A percentile compares a stretch with the other conserved stretches of the same genome.
Evolutionary conservation across 2,888 invertebrate species (phyloP).

Genomic region (Cecidostiba fungosa): DNA sequence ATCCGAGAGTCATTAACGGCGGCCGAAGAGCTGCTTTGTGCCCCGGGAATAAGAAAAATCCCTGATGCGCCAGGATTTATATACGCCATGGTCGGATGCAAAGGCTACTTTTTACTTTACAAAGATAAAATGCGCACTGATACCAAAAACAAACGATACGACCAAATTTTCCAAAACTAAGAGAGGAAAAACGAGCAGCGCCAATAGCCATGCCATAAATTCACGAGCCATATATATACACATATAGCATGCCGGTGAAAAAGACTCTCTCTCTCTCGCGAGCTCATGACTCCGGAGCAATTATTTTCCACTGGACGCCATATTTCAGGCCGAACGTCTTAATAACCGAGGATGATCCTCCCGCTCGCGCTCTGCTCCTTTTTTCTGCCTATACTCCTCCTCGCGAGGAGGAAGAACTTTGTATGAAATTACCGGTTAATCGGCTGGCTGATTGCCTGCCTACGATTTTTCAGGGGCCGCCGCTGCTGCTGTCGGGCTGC

Average conservation of each 20-base stretch:
- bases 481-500: slow-evolving; percentile 3
- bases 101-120: background rate
- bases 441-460: slow-evolving; percentile 62
- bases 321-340: slow-evolving; percentile 77
- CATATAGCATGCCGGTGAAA: slow-evolving; percentile 41
- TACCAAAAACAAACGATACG: background rate
- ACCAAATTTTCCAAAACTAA: background rate
- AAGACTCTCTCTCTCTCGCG: background rate
- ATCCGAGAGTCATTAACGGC: slow-evolving; percentile 74
- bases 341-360: slow-evolving; percentile 73
- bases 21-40: slow-evolving; percentile 61
- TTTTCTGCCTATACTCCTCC: background rate
- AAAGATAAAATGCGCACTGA: background rate
- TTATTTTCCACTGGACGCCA: slow-evolving; percentile 76
- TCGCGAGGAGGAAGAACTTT: slow-evolving; percentile 53
- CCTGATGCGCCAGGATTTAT: background rate
- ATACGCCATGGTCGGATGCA: background rate
- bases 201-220: slow-evolving; percentile 73
- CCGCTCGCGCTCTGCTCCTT: slow-evolving; percentile 33
- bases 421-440: slow-evolving; percentile 65
- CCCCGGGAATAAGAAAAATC: slow-evolving; percentile 15
- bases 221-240: slow-evolving; percentile 38
- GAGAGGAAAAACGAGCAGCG: slow-evolving; percentile 19
- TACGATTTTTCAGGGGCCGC: slow-evolving; percentile 50
- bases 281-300: slow-evolving; percentile 66